These are phyloP conservation scores for Castor canadensis DNA, from an alignment of 2,113 vertebrate genomes.

Conservation along the genomic window DNA sequence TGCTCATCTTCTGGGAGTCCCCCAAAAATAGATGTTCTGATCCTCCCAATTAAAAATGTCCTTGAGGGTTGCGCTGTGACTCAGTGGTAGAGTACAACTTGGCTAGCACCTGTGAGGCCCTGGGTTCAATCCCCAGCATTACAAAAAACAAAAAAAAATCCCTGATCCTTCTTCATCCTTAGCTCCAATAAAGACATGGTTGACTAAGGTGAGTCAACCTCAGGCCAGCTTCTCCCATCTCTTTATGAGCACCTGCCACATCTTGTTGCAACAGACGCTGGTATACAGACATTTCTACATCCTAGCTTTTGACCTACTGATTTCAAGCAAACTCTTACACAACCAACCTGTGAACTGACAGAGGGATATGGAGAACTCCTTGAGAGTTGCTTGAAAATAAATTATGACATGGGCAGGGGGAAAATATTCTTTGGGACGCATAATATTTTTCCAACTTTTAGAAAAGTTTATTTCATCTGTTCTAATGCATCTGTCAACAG, in stretches of 20 bases:
- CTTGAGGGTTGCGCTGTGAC: background rate
- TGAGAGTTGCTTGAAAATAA: background rate
- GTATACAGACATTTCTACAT: background rate
- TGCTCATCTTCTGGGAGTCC: background rate
- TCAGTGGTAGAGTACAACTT: background rate
- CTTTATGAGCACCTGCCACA: background rate
- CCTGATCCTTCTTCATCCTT: background rate
- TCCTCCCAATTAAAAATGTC: background rate
- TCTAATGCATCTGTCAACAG: background rate
- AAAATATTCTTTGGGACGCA: background rate
- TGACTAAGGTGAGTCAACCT: background rate
- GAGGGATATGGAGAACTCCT: background rate
- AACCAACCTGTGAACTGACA: background rate
- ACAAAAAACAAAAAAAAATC: background rate
- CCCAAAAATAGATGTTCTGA: background rate
- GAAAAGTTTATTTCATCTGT: background rate
- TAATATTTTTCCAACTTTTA: background rate
- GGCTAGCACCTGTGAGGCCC: background rate
- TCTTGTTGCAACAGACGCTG: background rate
- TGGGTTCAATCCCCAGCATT: background rate
- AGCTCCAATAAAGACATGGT: background rate
- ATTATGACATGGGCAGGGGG: background rate
- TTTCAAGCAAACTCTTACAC: slow-evolving; percentile 18
- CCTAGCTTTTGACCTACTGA: background rate
- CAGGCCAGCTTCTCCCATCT: background rate